These are phyloP conservation scores for Amphipyra berbera DNA, from an alignment of 2,888 invertebrate species.

Conservation along the genomic window DNA sequence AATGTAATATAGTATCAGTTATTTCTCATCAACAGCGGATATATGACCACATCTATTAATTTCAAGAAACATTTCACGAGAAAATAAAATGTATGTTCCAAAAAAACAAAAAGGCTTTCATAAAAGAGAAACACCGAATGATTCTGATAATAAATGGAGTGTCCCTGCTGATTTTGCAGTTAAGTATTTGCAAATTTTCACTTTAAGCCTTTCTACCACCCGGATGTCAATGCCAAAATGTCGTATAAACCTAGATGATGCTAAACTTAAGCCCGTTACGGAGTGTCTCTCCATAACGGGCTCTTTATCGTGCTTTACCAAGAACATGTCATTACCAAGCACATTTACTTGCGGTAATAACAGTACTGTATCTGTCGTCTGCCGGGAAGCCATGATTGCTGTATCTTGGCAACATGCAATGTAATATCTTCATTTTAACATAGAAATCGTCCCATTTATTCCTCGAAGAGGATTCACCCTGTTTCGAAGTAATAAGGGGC, in stretches of 20 bases:
- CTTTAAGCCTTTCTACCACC: neutral
- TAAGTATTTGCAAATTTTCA: too few relatives aligned
- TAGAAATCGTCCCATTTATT: constrained; percentile 11
- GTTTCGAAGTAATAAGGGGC: constrained; percentile 16
- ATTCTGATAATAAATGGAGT: too few relatives aligned
- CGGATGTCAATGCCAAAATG: neutral
- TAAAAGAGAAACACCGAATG: too few relatives aligned
- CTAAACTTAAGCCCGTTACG: constrained; percentile 20
- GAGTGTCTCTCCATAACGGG: constrained; percentile 32
- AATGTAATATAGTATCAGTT: neutral
- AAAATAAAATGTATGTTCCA: too few relatives aligned
- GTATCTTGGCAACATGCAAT: constrained; percentile 18
- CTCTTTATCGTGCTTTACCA: constrained; percentile 46
- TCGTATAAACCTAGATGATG: neutral
- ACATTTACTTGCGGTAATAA: constrained; percentile 48
- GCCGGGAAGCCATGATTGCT: constrained; percentile 22
- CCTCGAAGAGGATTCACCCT: constrained; percentile 1
- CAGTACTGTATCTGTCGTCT: constrained; percentile 39
- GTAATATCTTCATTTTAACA: constrained; percentile 8
- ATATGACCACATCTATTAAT: too few relatives aligned
- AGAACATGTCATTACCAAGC: constrained; percentile 47
- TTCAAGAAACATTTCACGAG: too few relatives aligned
- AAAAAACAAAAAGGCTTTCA: too few relatives aligned
- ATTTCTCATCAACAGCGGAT: neutral
- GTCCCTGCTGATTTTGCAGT: too few relatives aligned